A percentile compares a stretch with the other conserved stretches of the same genome.
These are phyloP conservation scores for Acanthopleura granulata DNA, from an alignment of 2,888 invertebrate genomes.

Conservation along the genomic window DNA sequence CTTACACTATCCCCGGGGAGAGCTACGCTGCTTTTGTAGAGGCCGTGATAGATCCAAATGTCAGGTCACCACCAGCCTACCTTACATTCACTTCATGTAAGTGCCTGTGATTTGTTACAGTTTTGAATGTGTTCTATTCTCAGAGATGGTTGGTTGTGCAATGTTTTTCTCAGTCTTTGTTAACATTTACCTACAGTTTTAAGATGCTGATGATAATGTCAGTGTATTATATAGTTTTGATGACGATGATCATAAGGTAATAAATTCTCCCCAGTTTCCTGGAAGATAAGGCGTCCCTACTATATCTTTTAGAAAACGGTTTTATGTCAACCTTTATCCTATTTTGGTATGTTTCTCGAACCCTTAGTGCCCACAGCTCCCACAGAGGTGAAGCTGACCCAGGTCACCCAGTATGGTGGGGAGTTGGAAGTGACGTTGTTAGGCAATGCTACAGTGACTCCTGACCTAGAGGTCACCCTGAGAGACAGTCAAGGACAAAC, in stretches of 20 bases:
- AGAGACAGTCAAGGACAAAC: not conserved
- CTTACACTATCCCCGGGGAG: not conserved
- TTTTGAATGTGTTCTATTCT: too few relatives aligned
- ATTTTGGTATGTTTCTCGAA: too few relatives aligned
- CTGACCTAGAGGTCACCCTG: not conserved
- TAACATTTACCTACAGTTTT: too few relatives aligned
- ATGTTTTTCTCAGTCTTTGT: too few relatives aligned
- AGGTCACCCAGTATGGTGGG: constrained; percentile 8
- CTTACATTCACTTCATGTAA: not conserved
- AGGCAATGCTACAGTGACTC: not conserved
- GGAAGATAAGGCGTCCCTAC: too few relatives aligned
- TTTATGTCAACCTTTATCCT: too few relatives aligned
- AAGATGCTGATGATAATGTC: too few relatives aligned
- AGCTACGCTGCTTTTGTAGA: not conserved
- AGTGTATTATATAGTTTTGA: too few relatives aligned
- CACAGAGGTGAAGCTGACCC: not conserved
- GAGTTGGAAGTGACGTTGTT: not conserved
- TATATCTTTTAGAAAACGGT: too few relatives aligned
- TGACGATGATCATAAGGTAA: too few relatives aligned
- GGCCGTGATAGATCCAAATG: not conserved
- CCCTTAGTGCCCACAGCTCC: not conserved
- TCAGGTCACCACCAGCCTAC: not conserved
- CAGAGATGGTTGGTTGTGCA: too few relatives aligned
- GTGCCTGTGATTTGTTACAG: not conserved
- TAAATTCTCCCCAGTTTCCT: too few relatives aligned